Base-by-base conservation (phyloP, 2,888 invertebrate genomes). In the Mystacides longicornis region DNA sequence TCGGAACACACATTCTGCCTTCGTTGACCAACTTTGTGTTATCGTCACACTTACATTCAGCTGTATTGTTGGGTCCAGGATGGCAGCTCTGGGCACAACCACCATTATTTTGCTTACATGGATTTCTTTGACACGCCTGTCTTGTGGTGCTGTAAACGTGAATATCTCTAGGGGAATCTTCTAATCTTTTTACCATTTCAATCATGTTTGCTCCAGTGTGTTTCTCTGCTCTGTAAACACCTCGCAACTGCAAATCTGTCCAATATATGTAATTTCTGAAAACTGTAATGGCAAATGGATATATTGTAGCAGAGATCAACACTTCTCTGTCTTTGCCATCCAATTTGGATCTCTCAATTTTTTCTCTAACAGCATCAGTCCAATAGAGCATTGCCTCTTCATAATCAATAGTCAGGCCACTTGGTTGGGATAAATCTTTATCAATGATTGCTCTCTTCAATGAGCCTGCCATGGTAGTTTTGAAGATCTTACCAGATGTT, bases 381-480 rank as follows among this genome's bases (percentile, higher is more conserved):
- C 98, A 99, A 67, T 97, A 99, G 0, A 93, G 70, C 81, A 87
- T 90, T 23, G 85, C 81, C 48, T 97, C 96, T 7, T 94, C 93
- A 65, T 93, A 96, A 71, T 99, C 98, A 33, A 99, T 89, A 0
- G 96, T 90, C 49, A 99, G 73, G 1, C 98, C 98, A 62, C 94
- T 94, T 0, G 98, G 97, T 70, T 97, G 95, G 0, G 93, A 92
- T 14, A 98, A 73, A 64, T 95, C 92, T 64, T 87, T 87, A 62
- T 91, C 89, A 2, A 98, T 86, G 20, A 99, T 88, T 0, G 92
- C 89, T 54, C 82, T 84, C 65, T 92, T 91, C 57, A 93, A 71
- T 0, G 94, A 94, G 2, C 99, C 98, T 0, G 96, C 96, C 93
- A 97, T 94, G 0, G 97, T 95, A 0, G 96, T 89, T 60, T 92